Conservation (phyloP, 2,797 vertebrate species). For the Ctenopoma multispine region DNA sequence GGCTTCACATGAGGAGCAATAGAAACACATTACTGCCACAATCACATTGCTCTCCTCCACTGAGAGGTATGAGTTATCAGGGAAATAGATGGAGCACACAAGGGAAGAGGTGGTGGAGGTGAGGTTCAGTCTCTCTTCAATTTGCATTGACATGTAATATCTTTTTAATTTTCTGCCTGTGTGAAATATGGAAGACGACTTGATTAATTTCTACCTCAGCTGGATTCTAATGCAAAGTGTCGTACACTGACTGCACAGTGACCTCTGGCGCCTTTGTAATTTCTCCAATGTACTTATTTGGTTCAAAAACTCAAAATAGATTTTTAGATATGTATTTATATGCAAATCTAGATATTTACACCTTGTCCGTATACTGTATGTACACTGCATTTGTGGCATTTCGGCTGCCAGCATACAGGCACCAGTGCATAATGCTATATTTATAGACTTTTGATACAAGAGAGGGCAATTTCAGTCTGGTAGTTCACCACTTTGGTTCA, state of each 20-base stretch:
- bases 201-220: slow-evolving; percentile 61
- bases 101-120: slow-evolving; percentile 12
- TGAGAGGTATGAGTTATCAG: slow-evolving; percentile 65
- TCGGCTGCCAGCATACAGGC: no score
- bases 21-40: slow-evolving; percentile 70
- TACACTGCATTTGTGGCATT: no score
- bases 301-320: no score
- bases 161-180: slow-evolving; percentile 64
- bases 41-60: slow-evolving; percentile 62
- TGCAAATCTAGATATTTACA: no score
- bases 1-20: slow-evolving; percentile 61
- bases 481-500: no score
- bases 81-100: slow-evolving; percentile 58
- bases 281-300: no score
- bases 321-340: no score
- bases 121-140: slow-evolving; percentile 26
- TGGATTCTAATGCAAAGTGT: slow-evolving; percentile 51
- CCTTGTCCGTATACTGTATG: no score
- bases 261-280: slow-evolving; percentile 10
- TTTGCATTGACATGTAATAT: slow-evolving; percentile 59
- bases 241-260: slow-evolving; percentile 1
- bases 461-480: no score
- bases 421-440: no score
- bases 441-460: no score
- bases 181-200: slow-evolving; percentile 64